Evolutionary conservation across 2,797 vertebrate species (phyloP), one percentile per base, ranked within the genome.

Genomic region (Cryptoblepharus egeriae): DNA sequence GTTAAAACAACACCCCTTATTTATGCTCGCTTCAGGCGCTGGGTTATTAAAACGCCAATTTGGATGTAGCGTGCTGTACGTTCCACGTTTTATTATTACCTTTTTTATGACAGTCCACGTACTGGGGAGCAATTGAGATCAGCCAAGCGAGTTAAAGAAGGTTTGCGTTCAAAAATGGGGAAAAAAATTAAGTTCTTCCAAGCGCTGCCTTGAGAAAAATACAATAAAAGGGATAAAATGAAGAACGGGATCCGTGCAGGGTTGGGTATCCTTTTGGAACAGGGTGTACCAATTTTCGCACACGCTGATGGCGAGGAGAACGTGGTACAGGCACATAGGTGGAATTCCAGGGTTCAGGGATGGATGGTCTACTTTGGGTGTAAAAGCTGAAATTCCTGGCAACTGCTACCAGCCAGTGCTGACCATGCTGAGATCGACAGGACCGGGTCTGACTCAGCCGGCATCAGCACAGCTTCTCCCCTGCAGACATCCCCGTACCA

Each of bases 1-100:
- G 67, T 68, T 71, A 9, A 2, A 28, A 49, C 1, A 55, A 37
- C 24, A n/a, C 42, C 79, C 63, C 81, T 82, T 77, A 81, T 84
- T 82, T 52, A 45, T 3, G 22, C 61, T 52, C 55, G 49, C 35
- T 30, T 18, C 58, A 42, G 79, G 9, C 60, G 83, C 60, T 0
- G 61, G 64, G 32, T 1, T 30, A 5, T 73, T 83, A 77, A 88
- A 71, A 22, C 24, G 0, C 42, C 1, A 22, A 20, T 10, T 10
- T 39, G 77, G 87, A 65, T 10, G 18, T 64, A 0, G 5, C 5
- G 87, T 84, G 77, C 16, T n/a, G n/a, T 4, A 10, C 15, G 5
- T 72, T 70, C 42, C 39, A 57, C 58, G 5, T 11, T 68, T 11
- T 6, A 49, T 49, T 5, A 49, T 49, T 49, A 5, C 13, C 45